A percentile compares a stretch with the other conserved stretches of the same genome.
These are phyloP conservation scores for Ochropleura plecta DNA, from an alignment of 2,888 invertebrate genomes.

Conservation along the genomic window DNA sequence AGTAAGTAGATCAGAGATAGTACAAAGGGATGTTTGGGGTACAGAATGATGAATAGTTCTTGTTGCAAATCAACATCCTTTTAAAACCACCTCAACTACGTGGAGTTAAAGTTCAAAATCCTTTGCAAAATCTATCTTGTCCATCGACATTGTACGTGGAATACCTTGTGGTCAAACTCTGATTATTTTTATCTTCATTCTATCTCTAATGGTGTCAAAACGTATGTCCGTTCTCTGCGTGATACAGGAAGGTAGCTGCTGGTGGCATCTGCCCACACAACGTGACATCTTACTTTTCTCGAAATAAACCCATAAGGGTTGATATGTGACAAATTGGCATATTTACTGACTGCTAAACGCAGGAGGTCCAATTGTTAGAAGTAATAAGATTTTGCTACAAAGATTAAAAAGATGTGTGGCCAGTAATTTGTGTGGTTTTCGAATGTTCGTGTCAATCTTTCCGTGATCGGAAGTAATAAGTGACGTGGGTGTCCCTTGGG, in stretches of 20 bases:
- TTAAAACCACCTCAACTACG: slow-evolving; percentile 20
- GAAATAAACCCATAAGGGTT: slow-evolving; percentile 78
- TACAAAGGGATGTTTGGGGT: slow-evolving; percentile 83
- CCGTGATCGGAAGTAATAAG: slow-evolving; percentile 85
- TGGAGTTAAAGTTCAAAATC: slow-evolving; percentile 60
- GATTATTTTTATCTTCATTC: slow-evolving; percentile 86
- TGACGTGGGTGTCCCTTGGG: slow-evolving; percentile 70
- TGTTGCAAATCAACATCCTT: slow-evolving; percentile 67
- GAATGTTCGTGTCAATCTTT: slow-evolving; percentile 67
- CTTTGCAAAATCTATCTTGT: slow-evolving; percentile 42
- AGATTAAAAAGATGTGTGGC: slow-evolving; percentile 64
- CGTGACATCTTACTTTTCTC: slow-evolving; percentile 84
- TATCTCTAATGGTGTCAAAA: slow-evolving; percentile 89
- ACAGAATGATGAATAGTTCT: slow-evolving; percentile 84
- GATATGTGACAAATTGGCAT: slow-evolving; percentile 84
- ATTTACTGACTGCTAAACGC: slow-evolving; percentile 74
- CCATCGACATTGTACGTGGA: slow-evolving; percentile 61
- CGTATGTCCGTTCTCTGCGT: slow-evolving; percentile 87
- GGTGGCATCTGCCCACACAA: slow-evolving; percentile 86
- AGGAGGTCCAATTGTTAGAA: slow-evolving; percentile 83
- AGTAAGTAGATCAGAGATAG: slow-evolving; percentile 88
- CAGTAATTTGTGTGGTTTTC: slow-evolving; percentile 69
- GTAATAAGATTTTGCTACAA: slow-evolving; percentile 74
- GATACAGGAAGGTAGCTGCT: slow-evolving; percentile 87
- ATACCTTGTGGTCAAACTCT: slow-evolving; percentile 83